phyloP scores from a whole-genome alignment of 2,113 vertebrate species.

The Origma solitaria region DNA sequence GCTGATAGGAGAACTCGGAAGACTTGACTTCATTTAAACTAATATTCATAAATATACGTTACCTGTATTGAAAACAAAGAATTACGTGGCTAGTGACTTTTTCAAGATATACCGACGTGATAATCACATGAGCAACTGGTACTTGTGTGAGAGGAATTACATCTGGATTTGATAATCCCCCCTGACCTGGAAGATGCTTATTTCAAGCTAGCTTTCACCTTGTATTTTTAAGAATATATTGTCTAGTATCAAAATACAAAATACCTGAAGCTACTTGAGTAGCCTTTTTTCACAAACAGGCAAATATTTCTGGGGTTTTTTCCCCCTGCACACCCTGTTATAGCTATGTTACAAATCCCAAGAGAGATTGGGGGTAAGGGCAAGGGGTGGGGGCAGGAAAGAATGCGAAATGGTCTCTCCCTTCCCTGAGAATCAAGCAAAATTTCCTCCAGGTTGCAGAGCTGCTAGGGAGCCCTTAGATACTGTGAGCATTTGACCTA shows the following conservation, averaged over 20 bases:
- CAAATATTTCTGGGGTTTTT: not conserved
- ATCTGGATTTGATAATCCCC: conserved; percentile 10
- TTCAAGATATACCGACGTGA: not conserved
- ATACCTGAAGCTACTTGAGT: not conserved
- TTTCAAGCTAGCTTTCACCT: not conserved
- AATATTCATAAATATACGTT: not conserved
- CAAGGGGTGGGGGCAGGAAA: accelerated
- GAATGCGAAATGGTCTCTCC: not conserved
- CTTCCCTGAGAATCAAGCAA: not conserved
- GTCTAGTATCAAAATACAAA: not conserved
- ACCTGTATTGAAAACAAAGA: not conserved
- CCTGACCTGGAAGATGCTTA: not conserved
- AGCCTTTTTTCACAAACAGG: not conserved
- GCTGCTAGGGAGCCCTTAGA: not conserved
- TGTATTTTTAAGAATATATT: not conserved
- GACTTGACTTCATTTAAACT: not conserved
- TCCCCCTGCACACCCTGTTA: accelerated
- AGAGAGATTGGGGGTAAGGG: not conserved
- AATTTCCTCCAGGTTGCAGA: not conserved
- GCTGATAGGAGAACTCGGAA: not conserved
- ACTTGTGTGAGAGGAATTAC: not conserved
- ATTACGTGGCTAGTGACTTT: not conserved
- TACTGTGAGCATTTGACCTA: not conserved
- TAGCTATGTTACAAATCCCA: not conserved
- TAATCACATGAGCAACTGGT: not conserved